A percentile compares a stretch with the other conserved stretches of the same genome.
phyloP scores from a whole-genome alignment of 2,888 invertebrate species.

The Heliconius charithonia region DNA sequence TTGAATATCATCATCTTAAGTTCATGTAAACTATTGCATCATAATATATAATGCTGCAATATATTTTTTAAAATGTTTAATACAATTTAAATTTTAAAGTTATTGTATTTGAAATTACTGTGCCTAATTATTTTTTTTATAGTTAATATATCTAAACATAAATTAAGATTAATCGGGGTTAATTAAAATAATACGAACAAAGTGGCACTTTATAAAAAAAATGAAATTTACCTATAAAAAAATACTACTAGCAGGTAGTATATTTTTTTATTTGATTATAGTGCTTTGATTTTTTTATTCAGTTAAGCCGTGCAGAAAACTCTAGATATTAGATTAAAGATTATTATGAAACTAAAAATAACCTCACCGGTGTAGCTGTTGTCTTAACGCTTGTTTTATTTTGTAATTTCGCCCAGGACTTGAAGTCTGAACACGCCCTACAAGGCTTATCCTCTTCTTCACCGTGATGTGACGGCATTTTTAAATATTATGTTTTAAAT shows the following conservation, averaged over 20 bases:
- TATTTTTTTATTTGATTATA: too few species aligned
- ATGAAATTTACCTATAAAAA: too few species aligned
- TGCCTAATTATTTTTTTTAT: too few species aligned
- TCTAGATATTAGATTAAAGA: conserved; percentile 8
- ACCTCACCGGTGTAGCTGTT: conserved; percentile 58
- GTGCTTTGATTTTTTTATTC: background rate
- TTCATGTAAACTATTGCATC: background rate
- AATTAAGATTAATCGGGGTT: too few species aligned
- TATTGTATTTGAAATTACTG: too few species aligned
- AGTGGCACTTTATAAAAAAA: too few species aligned
- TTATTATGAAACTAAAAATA: conserved; percentile 59
- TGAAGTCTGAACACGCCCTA: conserved; percentile 88
- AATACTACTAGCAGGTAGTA: too few species aligned
- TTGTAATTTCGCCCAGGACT: conserved; percentile 87
- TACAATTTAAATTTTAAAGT: too few species aligned
- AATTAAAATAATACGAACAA: too few species aligned
- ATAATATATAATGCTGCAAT: background rate
- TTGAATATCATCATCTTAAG: background rate
- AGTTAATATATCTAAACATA: too few species aligned
- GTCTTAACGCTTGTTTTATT: conserved; percentile 61
- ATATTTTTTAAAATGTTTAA: too few species aligned
- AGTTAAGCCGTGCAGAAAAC: background rate
- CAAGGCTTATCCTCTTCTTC: conserved; percentile 84
- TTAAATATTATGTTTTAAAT: conserved; percentile 41
- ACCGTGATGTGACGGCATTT: conserved; percentile 66